phyloP scores from a whole-genome alignment of 2,888 invertebrate genomes.

The Watsonalla binaria region DNA sequence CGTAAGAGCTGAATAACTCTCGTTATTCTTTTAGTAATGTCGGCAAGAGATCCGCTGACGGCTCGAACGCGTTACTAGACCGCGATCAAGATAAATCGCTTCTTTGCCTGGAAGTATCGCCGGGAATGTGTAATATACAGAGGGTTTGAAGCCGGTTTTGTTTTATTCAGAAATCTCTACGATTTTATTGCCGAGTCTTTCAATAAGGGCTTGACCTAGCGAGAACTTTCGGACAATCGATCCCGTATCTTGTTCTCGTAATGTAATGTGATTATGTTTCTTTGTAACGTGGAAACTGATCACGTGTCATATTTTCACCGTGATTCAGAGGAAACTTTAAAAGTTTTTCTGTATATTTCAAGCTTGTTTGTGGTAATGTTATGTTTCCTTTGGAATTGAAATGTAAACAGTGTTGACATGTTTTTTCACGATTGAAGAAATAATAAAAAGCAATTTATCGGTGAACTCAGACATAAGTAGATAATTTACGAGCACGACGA shows the following conservation, averaged over 20 bases:
- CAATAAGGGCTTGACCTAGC: too few relatives aligned
- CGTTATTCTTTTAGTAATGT: constrained; percentile 19
- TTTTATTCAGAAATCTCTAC: neutral
- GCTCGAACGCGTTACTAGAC: constrained; percentile 10
- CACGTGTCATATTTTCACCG: too few relatives aligned
- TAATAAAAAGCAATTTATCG: constrained; percentile 67
- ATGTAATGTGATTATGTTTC: too few relatives aligned
- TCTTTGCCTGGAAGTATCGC: neutral
- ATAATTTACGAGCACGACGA: constrained; percentile 66
- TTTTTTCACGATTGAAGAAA: constrained; percentile 40
- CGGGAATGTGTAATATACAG: constrained; percentile 1
- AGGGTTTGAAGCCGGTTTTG: neutral
- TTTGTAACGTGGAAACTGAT: too few relatives aligned
- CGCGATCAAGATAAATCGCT: constrained; percentile 22
- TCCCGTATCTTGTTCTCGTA: too few relatives aligned
- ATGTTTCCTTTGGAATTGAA: neutral
- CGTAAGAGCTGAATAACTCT: constrained; percentile 22
- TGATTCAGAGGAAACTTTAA: too few relatives aligned
- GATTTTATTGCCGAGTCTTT: neutral
- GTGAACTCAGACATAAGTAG: constrained; percentile 63
- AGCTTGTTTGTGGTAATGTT: too few relatives aligned
- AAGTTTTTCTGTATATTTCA: too few relatives aligned
- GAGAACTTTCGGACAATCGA: too few relatives aligned
- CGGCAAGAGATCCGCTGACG: constrained; percentile 14
- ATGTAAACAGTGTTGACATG: constrained; percentile 45